Base-by-base conservation (phyloP, 2,797 vertebrate species). In the Chaenodraco wilsoni region DNA sequence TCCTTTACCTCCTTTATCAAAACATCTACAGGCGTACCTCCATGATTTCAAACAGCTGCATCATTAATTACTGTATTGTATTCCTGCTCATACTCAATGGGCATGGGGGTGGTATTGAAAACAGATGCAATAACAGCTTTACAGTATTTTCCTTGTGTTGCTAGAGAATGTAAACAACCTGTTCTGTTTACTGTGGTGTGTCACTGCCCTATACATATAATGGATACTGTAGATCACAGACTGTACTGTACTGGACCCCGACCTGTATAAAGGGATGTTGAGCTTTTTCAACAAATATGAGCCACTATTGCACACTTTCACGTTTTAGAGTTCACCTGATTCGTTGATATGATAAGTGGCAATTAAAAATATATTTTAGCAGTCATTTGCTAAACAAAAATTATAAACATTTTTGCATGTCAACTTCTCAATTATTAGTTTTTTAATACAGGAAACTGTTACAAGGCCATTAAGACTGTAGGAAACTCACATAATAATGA, bases 11-110 rank as follows among this genome's bases (percentile, higher is more conserved):
- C 49, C 49, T 9, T 60, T 65, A 67, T 72, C 54, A 58, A 67
- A 64, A 21, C 44, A 49, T 61, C 73, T 66, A 55, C 23, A n/a
- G 58, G 62, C 37, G 44, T 44, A 52, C 33, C 58, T 75, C 60
- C 31, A 9, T 74, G 63, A 40, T 67, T 86, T 65, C 15, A 46
- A 73, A 72, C 67, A 72, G 72, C 69, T 71, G 55, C 71, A 44
- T 70, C 61, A 10, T 50, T 62, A 43, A 33, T 79, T 64, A 46
- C 4, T 23, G 51, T 59, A 13, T 70, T 50, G 59, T 61, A 44
- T 69, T 63, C 19, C 1, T 14, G 10, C 56, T 61, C 55, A 21
- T 17, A 45, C 40, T n/a, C 4, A 0, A 23, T 13, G 9, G 63
- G 69, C 43, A 49, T 19, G 57, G 31, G 59, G 43, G 58, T 45